A percentile compares a stretch with the other conserved stretches of the same genome.
These are phyloP conservation scores for Girardinus metallicus DNA, from an alignment of 2,797 vertebrate species.

Conservation along the genomic window DNA sequence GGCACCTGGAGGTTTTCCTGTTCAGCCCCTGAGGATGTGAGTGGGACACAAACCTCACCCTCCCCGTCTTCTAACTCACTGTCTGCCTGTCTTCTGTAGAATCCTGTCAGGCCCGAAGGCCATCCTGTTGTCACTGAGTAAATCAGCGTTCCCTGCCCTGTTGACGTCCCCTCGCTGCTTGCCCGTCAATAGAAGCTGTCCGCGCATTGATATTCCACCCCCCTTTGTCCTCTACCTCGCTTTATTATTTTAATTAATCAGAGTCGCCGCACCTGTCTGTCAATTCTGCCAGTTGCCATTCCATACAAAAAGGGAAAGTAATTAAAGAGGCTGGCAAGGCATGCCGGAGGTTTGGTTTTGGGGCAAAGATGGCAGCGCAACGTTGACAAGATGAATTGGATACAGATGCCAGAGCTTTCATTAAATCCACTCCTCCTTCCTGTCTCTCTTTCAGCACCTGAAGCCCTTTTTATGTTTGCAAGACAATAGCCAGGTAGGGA, in stretches of 20 bases:
- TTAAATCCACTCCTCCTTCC: constrained; percentile 62
- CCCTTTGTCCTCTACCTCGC: constrained; percentile 42
- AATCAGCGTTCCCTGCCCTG: constrained; percentile 69
- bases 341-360: constrained; percentile 75
- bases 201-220: constrained; percentile 58
- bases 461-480: constrained; percentile 63
- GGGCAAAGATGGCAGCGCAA: constrained; percentile 68
- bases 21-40: constrained; percentile 58
- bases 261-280: constrained; percentile 80
- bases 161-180: constrained; percentile 55
- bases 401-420: constrained; percentile 77
- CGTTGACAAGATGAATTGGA: constrained; percentile 78
- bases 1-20: constrained; percentile 44
- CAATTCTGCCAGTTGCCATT: constrained; percentile 66
- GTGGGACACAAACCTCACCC: constrained; percentile 31
- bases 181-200: constrained; percentile 65
- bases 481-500: constrained; percentile 62
- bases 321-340: constrained; percentile 80
- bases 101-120: constrained; percentile 68
- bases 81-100: constrained; percentile 36
- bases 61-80: background rate
- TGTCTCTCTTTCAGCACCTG: constrained; percentile 56
- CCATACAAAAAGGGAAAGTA: constrained; percentile 69
- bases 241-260: constrained; percentile 85
- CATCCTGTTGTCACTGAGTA: constrained; percentile 66